Conservation (phyloP, 2,888 invertebrate genomes). For the Plagodis pulveraria region DNA sequence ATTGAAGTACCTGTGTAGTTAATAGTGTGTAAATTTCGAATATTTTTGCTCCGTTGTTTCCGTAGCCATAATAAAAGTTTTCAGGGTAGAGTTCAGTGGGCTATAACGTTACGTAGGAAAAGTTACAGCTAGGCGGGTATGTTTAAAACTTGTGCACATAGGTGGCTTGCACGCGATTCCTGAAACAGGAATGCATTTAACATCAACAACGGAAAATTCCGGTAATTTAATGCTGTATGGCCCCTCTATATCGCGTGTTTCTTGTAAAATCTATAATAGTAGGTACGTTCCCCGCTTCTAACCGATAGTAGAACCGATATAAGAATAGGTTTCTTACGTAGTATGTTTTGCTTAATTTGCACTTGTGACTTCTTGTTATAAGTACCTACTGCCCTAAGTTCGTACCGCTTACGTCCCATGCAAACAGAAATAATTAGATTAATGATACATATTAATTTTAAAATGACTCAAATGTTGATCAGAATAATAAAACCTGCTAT, state of each 20-base stretch:
- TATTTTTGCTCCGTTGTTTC: too few species aligned
- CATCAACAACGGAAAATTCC: conserved; percentile 74
- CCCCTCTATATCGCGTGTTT: conserved; percentile 68
- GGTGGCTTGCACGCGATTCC: conserved; percentile 69
- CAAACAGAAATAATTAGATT: too few species aligned
- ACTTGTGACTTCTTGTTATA: too few species aligned
- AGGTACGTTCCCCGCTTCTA: conserved; percentile 23
- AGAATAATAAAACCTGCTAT: too few species aligned
- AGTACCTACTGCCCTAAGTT: too few species aligned
- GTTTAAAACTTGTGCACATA: conserved; percentile 51
- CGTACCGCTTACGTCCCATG: too few species aligned
- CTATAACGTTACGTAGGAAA: conserved; percentile 26
- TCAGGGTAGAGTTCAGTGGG: conserved; percentile 11
- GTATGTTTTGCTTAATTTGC: conserved; percentile 32
- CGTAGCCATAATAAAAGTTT: neutral
- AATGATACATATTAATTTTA: too few species aligned
- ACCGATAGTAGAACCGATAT: conserved; percentile 35
- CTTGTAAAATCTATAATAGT: conserved; percentile 57
- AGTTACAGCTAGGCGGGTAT: conserved; percentile 35
- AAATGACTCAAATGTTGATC: too few species aligned
- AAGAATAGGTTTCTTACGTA: conserved; percentile 12
- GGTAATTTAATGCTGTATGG: conserved; percentile 72
- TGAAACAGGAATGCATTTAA: conserved; percentile 75
- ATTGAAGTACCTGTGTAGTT: too few species aligned
- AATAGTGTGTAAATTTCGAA: too few species aligned